A percentile compares a stretch with the other conserved stretches of the same genome.
These are phyloP conservation scores for Poeciliopsis retropinna DNA, from an alignment of 2,113 vertebrate species.

Conservation along the genomic window DNA sequence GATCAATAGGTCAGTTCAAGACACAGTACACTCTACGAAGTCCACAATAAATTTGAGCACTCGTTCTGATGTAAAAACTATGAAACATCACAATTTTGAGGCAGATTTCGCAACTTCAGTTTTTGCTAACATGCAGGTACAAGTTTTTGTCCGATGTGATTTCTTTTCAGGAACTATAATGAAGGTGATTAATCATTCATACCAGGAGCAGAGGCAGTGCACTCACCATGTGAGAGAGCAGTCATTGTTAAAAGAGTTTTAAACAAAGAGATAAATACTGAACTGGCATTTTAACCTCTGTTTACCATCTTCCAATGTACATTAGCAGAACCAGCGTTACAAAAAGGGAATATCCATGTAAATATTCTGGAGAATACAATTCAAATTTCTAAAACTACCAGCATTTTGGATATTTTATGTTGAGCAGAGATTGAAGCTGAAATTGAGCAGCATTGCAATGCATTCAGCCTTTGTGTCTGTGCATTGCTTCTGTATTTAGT, in stretches of 20 bases:
- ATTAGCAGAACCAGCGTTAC: no score
- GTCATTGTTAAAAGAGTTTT: background rate
- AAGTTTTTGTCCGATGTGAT: background rate
- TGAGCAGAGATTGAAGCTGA: background rate
- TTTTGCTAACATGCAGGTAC: background rate
- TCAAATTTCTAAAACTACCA: background rate
- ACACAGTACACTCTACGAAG: background rate
- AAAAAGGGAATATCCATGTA: no score
- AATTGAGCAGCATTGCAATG: background rate
- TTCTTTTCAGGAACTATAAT: background rate
- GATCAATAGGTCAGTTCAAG: conserved; percentile 5
- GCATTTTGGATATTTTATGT: background rate
- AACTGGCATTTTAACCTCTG: no score
- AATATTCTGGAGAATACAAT: no score
- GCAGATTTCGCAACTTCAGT: background rate
- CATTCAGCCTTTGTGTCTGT: background rate
- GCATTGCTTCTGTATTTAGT: background rate
- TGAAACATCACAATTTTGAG: background rate
- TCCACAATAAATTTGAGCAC: background rate
- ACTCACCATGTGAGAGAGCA: background rate
- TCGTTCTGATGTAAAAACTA: background rate
- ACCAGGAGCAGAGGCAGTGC: no score
- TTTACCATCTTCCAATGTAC: no score
- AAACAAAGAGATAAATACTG: no score
- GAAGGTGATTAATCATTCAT: background rate